phyloP scores from a whole-genome alignment of 2,888 invertebrate genomes.

The Ichneumoninae sp. region DNA sequence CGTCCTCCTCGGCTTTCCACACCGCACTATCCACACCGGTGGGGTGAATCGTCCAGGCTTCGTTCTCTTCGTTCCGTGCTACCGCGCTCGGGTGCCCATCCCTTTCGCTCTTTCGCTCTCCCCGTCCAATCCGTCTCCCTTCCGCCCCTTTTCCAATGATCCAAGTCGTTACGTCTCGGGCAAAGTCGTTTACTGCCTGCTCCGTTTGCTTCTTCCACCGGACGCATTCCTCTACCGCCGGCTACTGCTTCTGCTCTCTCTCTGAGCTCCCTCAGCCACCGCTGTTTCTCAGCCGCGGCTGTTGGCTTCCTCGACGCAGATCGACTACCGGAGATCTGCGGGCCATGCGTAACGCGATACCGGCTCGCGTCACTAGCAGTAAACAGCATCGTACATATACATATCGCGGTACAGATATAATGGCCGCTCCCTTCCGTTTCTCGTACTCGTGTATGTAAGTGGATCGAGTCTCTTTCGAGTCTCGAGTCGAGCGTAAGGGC shows the following conservation, averaged over 20 bases:
- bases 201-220: slow-evolving; percentile 55
- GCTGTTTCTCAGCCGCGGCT: background rate
- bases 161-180: slow-evolving; percentile 70
- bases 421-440: background rate
- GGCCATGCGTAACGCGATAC: slow-evolving; percentile 49
- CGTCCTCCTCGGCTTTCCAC: slow-evolving; percentile 35
- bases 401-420: slow-evolving; percentile 25
- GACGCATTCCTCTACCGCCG: slow-evolving; percentile 66
- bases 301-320: slow-evolving; percentile 29
- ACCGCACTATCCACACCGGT: slow-evolving; percentile 38
- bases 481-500: slow-evolving; percentile 21
- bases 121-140: slow-evolving; percentile 21
- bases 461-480: slow-evolving; percentile 27
- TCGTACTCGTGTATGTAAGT: slow-evolving; percentile 11
- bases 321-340: slow-evolving; percentile 46
- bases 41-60: slow-evolving; percentile 29
- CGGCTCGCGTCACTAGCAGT: slow-evolving; percentile 49
- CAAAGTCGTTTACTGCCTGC: slow-evolving; percentile 70
- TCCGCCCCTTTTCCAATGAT: slow-evolving; percentile 59
- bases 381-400: slow-evolving; percentile 30
- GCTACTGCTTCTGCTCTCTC: slow-evolving; percentile 26
- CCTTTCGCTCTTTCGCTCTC: slow-evolving; percentile 18
- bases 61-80: slow-evolving; percentile 37
- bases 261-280: background rate
- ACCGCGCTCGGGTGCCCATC: slow-evolving; percentile 12